Conservation (phyloP, 1,140 invertebrate species). For the honey bee (Apis mellifera) region Amel_HAv3.1 CM009946.2:4153501-4154000, state of each 20-base stretch:
- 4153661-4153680: no score
- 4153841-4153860: constrained; percentile 74
- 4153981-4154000: no score
- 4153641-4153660: no score
- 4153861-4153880: constrained; percentile 75
- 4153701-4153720: constrained; percentile 44
- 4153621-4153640: no score
- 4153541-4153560: no score
- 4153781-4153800: constrained; percentile 43
- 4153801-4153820: constrained; percentile 60
- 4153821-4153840: constrained; percentile 75
- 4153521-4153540: no score
- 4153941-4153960: no score
- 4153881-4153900: constrained; percentile 75
- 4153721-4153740: constrained; percentile 27
- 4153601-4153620: no score
- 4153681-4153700: no score
- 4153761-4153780: constrained; percentile 70
- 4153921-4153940: constrained; percentile 38
- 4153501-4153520: no score
- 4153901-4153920: constrained; percentile 53
- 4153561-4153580: no score
- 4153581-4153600: no score
- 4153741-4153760: constrained; percentile 75
- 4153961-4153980: constrained; percentile 37